Base-by-base conservation (phyloP, 2,888 invertebrate species). In the Anticlea derivata region DNA sequence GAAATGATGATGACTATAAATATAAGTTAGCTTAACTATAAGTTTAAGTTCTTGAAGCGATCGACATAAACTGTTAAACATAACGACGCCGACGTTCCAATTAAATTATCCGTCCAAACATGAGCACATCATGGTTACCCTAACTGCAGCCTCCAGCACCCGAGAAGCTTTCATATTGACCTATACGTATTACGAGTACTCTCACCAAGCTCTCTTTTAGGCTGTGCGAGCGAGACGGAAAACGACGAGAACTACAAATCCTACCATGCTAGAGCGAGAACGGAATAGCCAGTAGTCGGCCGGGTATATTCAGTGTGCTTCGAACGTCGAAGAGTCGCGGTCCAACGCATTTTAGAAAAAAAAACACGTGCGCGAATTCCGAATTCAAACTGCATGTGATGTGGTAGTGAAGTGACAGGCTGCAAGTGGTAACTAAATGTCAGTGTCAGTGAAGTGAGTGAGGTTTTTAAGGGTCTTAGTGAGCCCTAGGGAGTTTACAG, bases 161-260 rank as follows among this genome's bases (percentile, higher is more conserved):
- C 86, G 86, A 86, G 86, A 78, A 88, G 86, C 83, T 85, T 86
- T 88, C 85, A 89, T 89, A 89, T 89, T 89, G 89, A 89, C 89
- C 89, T 89, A 89, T 89, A 89, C 89, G 83, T 89, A 89, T 82
- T 86, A 86, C 83, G 79, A 87, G 82, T 75, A 83, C 80, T 82
- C 81, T 83, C 78, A 55, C 66, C 65, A 68, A 75, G 74, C 79
- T 80, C 82, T 78, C 80, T 87, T 85, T 86, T 81, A 83, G 83
- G 73, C 62, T 63, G 86, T 66, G 75, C 30, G 74, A 87, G 66
- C 39, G 78, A 70, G 87, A 86, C 29, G 46, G 50, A 60, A 44
- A 30, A 75, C 44, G 47, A 8, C 56, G 55, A 65, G 56, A 61
- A 55, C 58, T 61, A 59, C 50, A 55, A 63, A 66, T 55, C 60